Base-by-base conservation (phyloP, 2,113 vertebrate genomes). In the Jaculus jaculus region DNA sequence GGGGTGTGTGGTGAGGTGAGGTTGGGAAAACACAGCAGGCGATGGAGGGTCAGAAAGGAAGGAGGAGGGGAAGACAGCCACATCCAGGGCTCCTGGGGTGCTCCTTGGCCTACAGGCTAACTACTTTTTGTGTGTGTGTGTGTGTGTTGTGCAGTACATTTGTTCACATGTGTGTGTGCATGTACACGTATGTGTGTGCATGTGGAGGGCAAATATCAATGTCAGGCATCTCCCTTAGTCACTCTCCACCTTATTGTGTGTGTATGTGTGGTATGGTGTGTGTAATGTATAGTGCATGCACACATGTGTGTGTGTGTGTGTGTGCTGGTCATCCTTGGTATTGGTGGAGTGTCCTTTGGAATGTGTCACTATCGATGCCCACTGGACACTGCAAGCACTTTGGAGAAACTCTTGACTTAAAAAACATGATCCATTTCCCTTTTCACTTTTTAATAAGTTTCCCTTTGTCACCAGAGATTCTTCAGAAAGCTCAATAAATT, bases 331-430 rank as follows among this genome's bases (percentile, higher is more conserved):
- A 3, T n/a, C 13, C 16, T 66, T 7, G 0, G n/a, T 20, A 4
- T 61, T 66, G 9, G 37, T 39, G 28, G 75, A 54, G 18, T 23
- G 3, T 66, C 74, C 84, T 8, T 0, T 5, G 26, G 7, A 83
- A 63, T 30, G 12, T 21, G 17, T 37, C 72, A 17, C 86, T 34
- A 32, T 0, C n/a, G 54, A 21, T 26, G 13, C 17, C 80, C 71
- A 39, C 71, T 30, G 47, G 8, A 12, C 73, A 92, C 94, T 51
- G 1, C 69, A 87, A 60, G 66, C 5, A 39, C 84, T 92, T 78
- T 28, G 3, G 63, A 69, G 69, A 90, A 73, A 26, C 20, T 15
- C 24, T 39, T 93, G 72, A 61, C 16, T 66, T 80, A 47, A 87
- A 93, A 63, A 42, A 63, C 42, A 47, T 1, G 23, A 87, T 20